Evolutionary conservation across 2,888 invertebrate genomes (phyloP), one percentile per base, ranked within the genome.

Genomic region (Yponomeuta malinellus): DNA sequence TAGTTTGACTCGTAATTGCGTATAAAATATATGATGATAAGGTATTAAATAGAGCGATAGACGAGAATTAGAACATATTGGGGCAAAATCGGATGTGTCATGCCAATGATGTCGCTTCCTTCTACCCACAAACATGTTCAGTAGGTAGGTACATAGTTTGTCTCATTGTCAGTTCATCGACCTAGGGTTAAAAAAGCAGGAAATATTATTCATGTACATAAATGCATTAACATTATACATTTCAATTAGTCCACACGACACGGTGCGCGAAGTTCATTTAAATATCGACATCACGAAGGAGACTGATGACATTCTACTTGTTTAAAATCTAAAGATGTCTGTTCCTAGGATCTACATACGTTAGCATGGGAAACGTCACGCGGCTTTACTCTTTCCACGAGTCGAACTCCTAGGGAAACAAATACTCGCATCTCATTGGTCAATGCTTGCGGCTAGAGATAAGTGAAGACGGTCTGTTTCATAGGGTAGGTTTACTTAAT

Each of bases 181-280:
- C 82, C 82, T 9, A 12, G 9, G 12, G 23, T 10, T 10, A 48
- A 63, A 70, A 65, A 43, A 66, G 48, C 70, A 70, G 70, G 59
- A 69, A 63, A 66, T 69, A 64, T 72, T 73, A 72, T 72, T 71
- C 72, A 71, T 72, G 72, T 66, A 72, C 73, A 79, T 79, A 81
- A 79, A 78, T 79, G 73, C 78, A 78, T 85, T 83, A 81, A 81
- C 87, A 88, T 88, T 83, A 83, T 84, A 86, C 83, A 86, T 86
- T 86, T 86, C 83, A 86, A 88, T 89, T 87, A 86, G 82, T 78
- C 79, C 80, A 82, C 84, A 76, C 78, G 84, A 85, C 84, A 85
- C 84, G 80, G 79, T 82, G 78, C 78, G 83, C 81, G 79, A 82
- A 81, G 78, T 78, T 79, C 75, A 89, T 90, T 89, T 87, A 79